phyloP scores from a whole-genome alignment of 2,888 invertebrate species.

The Hedychridium roseum region DNA sequence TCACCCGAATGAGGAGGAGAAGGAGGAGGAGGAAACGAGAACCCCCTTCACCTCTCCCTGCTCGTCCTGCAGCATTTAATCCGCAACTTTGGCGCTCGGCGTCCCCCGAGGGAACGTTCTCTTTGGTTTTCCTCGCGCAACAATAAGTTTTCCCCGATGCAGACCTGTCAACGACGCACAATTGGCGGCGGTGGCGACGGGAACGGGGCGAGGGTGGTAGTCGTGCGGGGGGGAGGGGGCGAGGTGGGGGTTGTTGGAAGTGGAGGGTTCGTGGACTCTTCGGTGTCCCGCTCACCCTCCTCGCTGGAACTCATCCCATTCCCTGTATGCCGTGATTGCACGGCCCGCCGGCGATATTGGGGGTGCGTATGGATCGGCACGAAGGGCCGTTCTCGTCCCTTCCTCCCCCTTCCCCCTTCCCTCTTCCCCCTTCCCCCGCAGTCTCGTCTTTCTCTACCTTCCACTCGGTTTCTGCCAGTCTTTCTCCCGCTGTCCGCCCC shows the following conservation, averaged over 20 bases:
- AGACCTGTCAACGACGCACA: conserved; percentile 58
- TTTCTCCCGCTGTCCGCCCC: conserved; percentile 12
- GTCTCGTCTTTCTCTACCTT: conserved; percentile 1
- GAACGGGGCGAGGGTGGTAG: conserved; percentile 13
- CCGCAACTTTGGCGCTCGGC: conserved; percentile 53
- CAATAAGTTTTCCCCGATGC: conserved; percentile 58
- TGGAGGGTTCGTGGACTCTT: background rate
- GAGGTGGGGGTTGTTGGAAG: background rate
- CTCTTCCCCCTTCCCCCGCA: conserved; percentile 20
- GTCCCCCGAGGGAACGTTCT: conserved; percentile 44
- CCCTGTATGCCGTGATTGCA: conserved; percentile 59
- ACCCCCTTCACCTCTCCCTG: conserved; percentile 3
- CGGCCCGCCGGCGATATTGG: conserved; percentile 58
- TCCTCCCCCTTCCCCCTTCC: conserved; percentile 18
- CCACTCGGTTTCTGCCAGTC: conserved; percentile 17
- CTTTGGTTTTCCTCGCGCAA: conserved; percentile 51
- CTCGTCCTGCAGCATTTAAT: conserved; percentile 46
- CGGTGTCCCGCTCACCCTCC: conserved; percentile 13
- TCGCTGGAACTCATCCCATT: conserved; percentile 53
- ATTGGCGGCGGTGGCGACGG: conserved; percentile 46
- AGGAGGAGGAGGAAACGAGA: conserved; percentile 11
- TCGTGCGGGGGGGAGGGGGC: conserved; percentile 9
- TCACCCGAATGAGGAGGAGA: conserved; percentile 30
- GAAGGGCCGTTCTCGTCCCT: conserved; percentile 36
- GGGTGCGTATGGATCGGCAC: conserved; percentile 53